Evolutionary conservation across 2,797 vertebrate species (phyloP), one percentile per base, ranked within the genome.

Genomic region (Cryptoprocta ferox): DNA sequence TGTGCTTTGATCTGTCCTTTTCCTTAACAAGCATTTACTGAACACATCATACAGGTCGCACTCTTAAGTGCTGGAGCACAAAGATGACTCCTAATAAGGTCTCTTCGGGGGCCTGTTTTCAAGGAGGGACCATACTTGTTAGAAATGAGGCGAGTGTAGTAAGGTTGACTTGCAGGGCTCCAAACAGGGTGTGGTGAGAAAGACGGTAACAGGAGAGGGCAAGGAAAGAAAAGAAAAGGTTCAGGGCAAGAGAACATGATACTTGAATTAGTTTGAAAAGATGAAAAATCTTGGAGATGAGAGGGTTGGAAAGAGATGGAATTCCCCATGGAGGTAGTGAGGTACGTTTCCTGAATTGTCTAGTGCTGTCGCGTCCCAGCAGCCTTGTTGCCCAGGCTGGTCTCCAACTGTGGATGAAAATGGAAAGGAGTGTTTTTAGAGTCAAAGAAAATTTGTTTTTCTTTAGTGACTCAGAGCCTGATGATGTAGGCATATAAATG

Each of bases 1-100:
- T 80, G 16, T 79, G 42, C 63, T 89, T 96, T 45, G 2, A 15
- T 90, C 91, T 70, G 86, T 45, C 50, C 63, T 96, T 91, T 86
- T 18, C 50, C 53, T 89, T 63, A 80, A 15, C 53, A 45, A 89
- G 24, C 53, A 4, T 19, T 87, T 63, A 45, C n/a, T 39, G 61
- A 92, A 14, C 48, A 21, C 14, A 13, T 50, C 70, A 61, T 35
- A 4, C 39, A 53, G 10, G 76, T n/a, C 21, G 3, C 61, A 11
- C 66, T 37, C 5, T 30, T 42, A 39, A 37, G 35, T 91, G 18
- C 89, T 79, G 13, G 53, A 45, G 35, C 18, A 42, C 37, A 50
- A 37, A 89, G 65, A 48, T 78, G 45, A 37, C n/a, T 28, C 45
- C 35, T 26, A 35, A 6, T 12, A 56, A 24, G 24, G 19, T 70